These are phyloP conservation scores for Bombus cullumanus DNA, from an alignment of 1,140 invertebrate genomes.

Conservation along the genomic window DNA sequence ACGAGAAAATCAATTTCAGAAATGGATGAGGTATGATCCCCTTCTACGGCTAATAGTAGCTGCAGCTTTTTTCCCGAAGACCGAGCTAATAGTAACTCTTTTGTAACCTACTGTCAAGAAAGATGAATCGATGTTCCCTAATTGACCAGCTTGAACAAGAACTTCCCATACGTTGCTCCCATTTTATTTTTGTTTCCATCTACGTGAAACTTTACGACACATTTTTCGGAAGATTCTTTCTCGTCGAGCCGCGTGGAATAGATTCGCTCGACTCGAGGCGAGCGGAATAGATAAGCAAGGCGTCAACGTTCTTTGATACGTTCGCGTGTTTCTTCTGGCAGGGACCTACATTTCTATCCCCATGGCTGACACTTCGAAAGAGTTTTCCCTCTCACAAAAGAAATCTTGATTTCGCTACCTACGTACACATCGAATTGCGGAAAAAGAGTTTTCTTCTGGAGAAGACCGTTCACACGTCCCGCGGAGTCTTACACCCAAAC, in stretches of 20 bases:
- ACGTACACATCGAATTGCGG: not conserved
- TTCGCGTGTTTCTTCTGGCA: not conserved
- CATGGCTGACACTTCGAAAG: slow-evolving; percentile 7
- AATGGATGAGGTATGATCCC: slow-evolving; percentile 27
- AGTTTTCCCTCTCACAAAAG: slow-evolving; percentile 13
- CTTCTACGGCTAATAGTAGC: not conserved
- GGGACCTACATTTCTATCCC: slow-evolving; percentile 18
- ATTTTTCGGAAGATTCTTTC: not conserved
- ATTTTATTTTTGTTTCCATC: not conserved
- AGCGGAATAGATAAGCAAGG: slow-evolving; percentile 32
- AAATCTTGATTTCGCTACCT: slow-evolving; percentile 14
- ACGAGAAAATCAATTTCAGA: slow-evolving; percentile 65
- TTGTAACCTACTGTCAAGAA: not conserved
- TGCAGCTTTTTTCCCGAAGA: not conserved
- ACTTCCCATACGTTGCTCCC: not conserved
- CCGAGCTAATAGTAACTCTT: not conserved
- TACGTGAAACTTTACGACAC: not conserved
- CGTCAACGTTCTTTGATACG: not conserved
- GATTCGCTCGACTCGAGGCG: not conserved
- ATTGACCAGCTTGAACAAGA: not conserved
- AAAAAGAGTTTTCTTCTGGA: slow-evolving; percentile 2
- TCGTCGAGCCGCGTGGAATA: not conserved
- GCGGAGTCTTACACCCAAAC: not conserved
- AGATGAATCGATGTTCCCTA: slow-evolving; percentile 3
- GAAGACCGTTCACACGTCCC: slow-evolving; percentile 1